Conservation (phyloP, 2,888 invertebrate species). For the Melieria omissa region DNA sequence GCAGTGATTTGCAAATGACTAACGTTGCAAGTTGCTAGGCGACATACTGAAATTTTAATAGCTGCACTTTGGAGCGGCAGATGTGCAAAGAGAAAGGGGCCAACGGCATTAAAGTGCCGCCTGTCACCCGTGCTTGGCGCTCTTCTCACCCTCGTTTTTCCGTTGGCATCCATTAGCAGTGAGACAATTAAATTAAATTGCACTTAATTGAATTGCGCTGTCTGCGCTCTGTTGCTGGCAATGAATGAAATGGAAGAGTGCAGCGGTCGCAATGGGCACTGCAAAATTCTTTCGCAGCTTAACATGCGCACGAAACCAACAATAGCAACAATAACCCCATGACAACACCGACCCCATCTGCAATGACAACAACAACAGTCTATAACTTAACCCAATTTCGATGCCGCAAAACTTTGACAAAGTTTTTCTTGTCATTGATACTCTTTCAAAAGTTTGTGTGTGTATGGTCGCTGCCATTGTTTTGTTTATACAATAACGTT, state of each 20-base stretch:
- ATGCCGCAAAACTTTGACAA: neutral
- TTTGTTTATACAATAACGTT: neutral
- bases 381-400: neutral
- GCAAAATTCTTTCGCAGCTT: neutral
- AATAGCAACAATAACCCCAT: constrained; percentile 5
- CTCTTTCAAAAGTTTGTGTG: neutral
- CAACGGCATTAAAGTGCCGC: no score
- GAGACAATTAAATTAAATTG: constrained; percentile 9
- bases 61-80: no score
- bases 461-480: neutral
- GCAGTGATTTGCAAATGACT: no score
- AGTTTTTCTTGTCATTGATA: neutral
- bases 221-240: no score
- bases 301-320: neutral
- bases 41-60: no score
- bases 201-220: constrained; percentile 7
- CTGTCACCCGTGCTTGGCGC: no score
- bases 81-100: no score
- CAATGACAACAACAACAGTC: neutral
- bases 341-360: neutral
- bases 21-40: no score
- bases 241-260: no score
- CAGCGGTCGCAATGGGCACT: no score
- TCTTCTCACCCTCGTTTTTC: no score
- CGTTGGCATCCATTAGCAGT: no score